Percentiles rank a stretch among this genome's conserved stretches.
These are phyloP conservation scores for Gymnoscopelus microlampas DNA, from an alignment of 2,797 vertebrate species.

Conservation along the genomic window DNA sequence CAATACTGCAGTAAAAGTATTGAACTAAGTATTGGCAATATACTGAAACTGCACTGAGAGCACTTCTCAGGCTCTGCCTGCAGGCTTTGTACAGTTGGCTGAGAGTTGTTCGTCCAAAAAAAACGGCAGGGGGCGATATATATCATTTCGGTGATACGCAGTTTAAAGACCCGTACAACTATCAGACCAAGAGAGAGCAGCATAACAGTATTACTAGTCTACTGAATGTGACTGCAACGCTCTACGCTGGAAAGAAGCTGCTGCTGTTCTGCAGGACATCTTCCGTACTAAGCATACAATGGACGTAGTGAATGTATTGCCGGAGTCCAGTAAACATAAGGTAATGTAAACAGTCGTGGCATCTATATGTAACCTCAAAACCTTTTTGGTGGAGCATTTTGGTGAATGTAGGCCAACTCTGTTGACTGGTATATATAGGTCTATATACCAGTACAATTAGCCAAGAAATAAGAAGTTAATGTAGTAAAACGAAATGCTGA, in stretches of 20 bases:
- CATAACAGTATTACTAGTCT: too few relatives aligned
- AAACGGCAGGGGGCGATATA: neutral
- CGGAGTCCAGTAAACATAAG: neutral
- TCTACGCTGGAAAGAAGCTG: neutral
- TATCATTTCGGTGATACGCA: neutral
- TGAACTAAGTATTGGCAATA: too few relatives aligned
- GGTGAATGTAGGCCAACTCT: too few relatives aligned
- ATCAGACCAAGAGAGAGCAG: too few relatives aligned
- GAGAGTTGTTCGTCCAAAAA: neutral
- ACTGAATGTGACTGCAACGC: constrained; percentile 33
- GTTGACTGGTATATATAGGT: too few relatives aligned
- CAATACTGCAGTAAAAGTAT: too few relatives aligned
- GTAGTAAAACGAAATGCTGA: too few relatives aligned
- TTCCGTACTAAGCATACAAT: constrained; percentile 12
- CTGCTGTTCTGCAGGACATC: neutral
- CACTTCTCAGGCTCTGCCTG: neutral
- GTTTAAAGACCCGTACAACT: neutral
- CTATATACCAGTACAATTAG: too few relatives aligned
- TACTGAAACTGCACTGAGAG: too few relatives aligned
- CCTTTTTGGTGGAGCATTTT: neutral
- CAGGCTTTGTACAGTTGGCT: neutral
- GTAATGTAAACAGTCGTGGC: constrained; percentile 19
- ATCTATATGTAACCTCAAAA: too few relatives aligned
- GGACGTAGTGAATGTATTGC: constrained; percentile 18
- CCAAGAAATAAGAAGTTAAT: too few relatives aligned